A percentile compares a stretch with the other conserved stretches of the same genome.
Conservation (phyloP, 1,140 invertebrate genomes). For the Geopemphigus sp. region DNA sequence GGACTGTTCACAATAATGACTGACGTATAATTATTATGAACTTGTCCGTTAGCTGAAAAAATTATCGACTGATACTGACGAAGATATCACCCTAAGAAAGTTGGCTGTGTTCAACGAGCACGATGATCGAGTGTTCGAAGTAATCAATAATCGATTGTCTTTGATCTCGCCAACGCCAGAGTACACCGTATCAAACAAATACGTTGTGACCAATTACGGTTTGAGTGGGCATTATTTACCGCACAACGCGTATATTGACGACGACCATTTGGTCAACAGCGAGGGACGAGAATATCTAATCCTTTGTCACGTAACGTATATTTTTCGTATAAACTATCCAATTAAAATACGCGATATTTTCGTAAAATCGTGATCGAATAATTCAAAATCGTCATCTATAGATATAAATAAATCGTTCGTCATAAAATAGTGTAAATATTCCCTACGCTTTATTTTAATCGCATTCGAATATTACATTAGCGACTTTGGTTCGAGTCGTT, state of each 20-base stretch:
- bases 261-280: background rate
- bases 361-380: background rate
- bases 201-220: slow-evolving; percentile 3
- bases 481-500: too few species aligned
- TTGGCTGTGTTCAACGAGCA: background rate
- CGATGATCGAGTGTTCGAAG: background rate
- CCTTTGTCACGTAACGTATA: background rate
- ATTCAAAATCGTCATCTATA: too few species aligned
- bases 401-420: background rate
- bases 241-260: background rate
- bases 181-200: background rate
- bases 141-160: background rate
- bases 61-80: background rate
- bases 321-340: too few species aligned
- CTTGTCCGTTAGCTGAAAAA: background rate
- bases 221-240: background rate
- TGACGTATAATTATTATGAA: too few species aligned
- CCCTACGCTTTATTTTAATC: too few species aligned
- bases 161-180: background rate
- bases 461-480: too few species aligned
- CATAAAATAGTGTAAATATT: background rate
- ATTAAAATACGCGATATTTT: background rate
- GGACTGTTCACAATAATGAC: too few species aligned
- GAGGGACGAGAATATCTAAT: background rate
- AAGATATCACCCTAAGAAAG: background rate